phyloP scores from a whole-genome alignment of 2,797 vertebrate species.

The Anguilla marmorata region DNA sequence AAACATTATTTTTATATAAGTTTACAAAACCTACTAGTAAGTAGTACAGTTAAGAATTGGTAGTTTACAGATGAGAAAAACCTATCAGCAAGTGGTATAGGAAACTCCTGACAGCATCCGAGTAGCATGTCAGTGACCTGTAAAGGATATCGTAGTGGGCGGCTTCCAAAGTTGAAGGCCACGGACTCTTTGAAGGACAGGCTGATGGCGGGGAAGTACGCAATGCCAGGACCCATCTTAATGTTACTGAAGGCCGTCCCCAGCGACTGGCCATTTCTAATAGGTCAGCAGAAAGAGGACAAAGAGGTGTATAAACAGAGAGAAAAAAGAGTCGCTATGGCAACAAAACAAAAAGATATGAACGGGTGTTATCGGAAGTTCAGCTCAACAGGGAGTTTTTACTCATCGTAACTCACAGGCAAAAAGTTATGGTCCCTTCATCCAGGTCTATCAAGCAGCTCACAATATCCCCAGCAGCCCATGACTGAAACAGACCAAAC shows the following conservation, averaged over 20 bases:
- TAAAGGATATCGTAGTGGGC: constrained; percentile 95
- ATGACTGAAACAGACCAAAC: constrained; percentile 74
- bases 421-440: constrained; percentile 91
- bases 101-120: background rate
- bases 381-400: background rate
- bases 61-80: background rate
- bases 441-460: constrained; percentile 96
- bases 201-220: constrained; percentile 97
- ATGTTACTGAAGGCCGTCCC: constrained; percentile 90
- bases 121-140: background rate
- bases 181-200: constrained; percentile 97
- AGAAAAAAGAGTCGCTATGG: background rate
- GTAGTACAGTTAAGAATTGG: background rate
- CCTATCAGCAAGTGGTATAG: background rate
- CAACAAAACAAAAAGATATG: background rate
- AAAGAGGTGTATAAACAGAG: no score
- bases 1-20: background rate
- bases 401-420: constrained; percentile 79
- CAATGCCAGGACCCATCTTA: constrained; percentile 85
- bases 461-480: constrained; percentile 97
- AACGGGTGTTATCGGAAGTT: background rate
- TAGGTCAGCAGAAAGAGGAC: constrained; percentile 25
- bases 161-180: constrained; percentile 97
- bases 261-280: constrained; percentile 89
- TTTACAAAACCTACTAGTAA: background rate